phyloP scores from a whole-genome alignment of 2,113 vertebrate species.

The Lutjanus erythropterus region DNA sequence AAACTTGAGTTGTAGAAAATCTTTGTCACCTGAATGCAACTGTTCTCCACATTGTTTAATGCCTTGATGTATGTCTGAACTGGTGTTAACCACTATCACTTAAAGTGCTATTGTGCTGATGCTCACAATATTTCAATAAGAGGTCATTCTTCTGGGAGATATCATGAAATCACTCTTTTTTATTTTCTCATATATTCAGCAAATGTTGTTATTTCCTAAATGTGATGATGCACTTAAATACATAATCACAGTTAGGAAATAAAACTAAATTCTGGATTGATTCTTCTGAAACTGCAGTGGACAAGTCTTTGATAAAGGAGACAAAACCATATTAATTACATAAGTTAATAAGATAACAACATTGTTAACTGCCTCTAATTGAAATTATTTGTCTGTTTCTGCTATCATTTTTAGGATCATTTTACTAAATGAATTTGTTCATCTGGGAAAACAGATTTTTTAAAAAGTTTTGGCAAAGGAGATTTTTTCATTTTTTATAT shows the following conservation, averaged over 20 bases:
- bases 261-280: not conserved
- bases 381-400: too few relatives aligned
- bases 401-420: too few relatives aligned
- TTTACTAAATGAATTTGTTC: too few relatives aligned
- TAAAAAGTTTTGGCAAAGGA: too few relatives aligned
- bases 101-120: too few relatives aligned
- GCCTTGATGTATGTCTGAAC: not conserved
- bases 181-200: not conserved
- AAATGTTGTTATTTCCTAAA: not conserved
- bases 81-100: not conserved
- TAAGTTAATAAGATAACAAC: too few relatives aligned
- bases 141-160: too few relatives aligned
- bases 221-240: not conserved
- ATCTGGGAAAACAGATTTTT: too few relatives aligned
- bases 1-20: not conserved
- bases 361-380: not conserved
- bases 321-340: not conserved
- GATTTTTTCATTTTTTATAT: too few relatives aligned
- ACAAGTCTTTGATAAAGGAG: not conserved
- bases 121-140: too few relatives aligned
- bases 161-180: not conserved
- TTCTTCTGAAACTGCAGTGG: not conserved
- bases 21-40: not conserved
- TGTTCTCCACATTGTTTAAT: too few relatives aligned
- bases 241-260: not conserved